These are phyloP conservation scores for Probosciger aterrimus DNA, from an alignment of 2,113 vertebrate species.

Conservation along the genomic window DNA sequence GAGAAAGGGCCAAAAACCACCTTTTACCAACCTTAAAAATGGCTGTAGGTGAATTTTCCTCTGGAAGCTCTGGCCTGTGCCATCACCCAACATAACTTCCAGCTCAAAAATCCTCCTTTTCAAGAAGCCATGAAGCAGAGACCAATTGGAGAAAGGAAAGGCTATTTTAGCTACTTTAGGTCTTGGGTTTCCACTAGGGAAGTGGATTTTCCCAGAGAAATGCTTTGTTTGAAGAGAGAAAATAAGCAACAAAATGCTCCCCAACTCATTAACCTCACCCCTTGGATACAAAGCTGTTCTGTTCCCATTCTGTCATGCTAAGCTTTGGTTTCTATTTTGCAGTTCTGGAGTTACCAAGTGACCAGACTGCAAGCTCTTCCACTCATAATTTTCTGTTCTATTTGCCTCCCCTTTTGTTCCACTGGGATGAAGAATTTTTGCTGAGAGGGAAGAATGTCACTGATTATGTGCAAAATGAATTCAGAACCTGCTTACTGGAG, in stretches of 20 bases:
- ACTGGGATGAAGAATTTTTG: not conserved
- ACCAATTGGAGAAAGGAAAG: not conserved
- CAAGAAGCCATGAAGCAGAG: not conserved
- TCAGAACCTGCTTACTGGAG: slow-evolving; percentile 11
- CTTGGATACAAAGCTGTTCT: not conserved
- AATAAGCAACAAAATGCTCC: not conserved
- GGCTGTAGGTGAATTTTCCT: not conserved
- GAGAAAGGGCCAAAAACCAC: not conserved
- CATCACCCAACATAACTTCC: not conserved
- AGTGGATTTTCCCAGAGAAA: not conserved
- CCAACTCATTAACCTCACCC: not conserved
- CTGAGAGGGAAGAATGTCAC: not conserved
- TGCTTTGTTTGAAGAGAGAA: not conserved
- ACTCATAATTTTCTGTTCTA: not conserved
- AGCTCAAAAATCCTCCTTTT: not conserved
- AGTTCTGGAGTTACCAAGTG: not conserved
- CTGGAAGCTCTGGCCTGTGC: not conserved
- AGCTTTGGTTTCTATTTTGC: not conserved
- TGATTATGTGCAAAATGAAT: not conserved
- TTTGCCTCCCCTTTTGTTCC: not conserved
- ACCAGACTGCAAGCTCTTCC: not conserved
- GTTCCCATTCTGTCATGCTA: not conserved
- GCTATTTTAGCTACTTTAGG: not conserved
- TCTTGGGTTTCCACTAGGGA: not conserved
- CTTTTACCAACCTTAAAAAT: not conserved